Percentiles rank a stretch among this genome's conserved stretches.
Evolutionary conservation across 2,888 invertebrate species (phyloP).

Genomic region (Drosophila mulleri): DNA sequence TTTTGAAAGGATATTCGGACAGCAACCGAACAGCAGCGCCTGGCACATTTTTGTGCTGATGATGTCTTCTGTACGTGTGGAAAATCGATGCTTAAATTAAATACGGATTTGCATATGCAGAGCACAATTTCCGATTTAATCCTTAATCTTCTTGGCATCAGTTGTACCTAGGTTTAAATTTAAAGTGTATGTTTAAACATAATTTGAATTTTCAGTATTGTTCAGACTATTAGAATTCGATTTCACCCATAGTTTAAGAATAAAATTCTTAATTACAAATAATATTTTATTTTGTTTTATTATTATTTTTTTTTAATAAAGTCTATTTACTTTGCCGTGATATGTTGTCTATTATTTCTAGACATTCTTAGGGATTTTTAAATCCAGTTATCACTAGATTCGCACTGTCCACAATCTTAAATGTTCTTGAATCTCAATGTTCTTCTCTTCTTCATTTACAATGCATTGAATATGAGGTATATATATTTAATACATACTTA

Average conservation of each 20-base stretch:
- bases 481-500: background rate
- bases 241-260: too few species aligned
- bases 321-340: too few species aligned
- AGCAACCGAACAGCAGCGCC: background rate
- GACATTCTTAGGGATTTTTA: too few species aligned
- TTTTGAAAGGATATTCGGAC: constrained; percentile 37
- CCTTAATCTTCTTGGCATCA: background rate
- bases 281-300: too few species aligned
- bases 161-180: background rate
- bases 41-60: constrained; percentile 13
- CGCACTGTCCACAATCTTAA: background rate
- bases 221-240: too few species aligned
- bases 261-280: too few species aligned
- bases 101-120: constrained; percentile 33
- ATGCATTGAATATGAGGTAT: background rate
- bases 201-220: too few species aligned
- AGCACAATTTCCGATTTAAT: background rate
- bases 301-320: too few species aligned
- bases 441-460: background rate
- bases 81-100: constrained; percentile 55
- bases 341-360: background rate
- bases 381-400: too few species aligned
- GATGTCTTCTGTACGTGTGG: constrained; percentile 17
- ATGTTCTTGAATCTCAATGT: constrained; percentile 1
- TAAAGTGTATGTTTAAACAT: too few species aligned